Evolutionary conservation across 2,113 vertebrate species (phyloP).

Genomic region (Elanoides forficatus): DNA sequence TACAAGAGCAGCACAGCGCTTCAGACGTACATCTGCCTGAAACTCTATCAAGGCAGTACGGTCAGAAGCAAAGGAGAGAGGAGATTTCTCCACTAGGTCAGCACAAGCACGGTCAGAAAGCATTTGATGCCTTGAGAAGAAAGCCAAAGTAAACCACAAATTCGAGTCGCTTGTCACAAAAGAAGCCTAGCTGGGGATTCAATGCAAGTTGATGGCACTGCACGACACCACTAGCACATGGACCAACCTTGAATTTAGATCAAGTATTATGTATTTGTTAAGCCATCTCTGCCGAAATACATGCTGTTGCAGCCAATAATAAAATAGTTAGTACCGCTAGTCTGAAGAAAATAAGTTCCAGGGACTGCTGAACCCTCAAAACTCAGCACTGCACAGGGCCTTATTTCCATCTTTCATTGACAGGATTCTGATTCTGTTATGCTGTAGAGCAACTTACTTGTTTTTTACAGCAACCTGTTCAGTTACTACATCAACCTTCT

Average conservation of each 20-base stretch:
- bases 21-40: not conserved
- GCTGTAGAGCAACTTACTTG: not conserved
- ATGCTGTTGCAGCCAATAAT: not conserved
- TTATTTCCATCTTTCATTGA: not conserved
- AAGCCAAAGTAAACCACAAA: not conserved
- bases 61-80: not conserved
- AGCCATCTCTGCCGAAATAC: not conserved
- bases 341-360: not conserved
- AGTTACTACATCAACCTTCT: not conserved
- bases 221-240: not conserved
- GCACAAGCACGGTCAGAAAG: not conserved
- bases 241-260: not conserved
- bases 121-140: not conserved
- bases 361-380: not conserved
- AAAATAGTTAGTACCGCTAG: not conserved
- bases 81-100: not conserved
- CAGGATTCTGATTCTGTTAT: not conserved
- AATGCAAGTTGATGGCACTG: not conserved
- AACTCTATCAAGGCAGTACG: not conserved
- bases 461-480: not conserved
- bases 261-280: not conserved
- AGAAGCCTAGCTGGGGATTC: not conserved
- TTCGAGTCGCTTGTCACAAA: not conserved
- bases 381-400: not conserved
- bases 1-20: not conserved